Conservation (phyloP, 2,888 invertebrate genomes). For the Agriotes lineatus region DNA sequence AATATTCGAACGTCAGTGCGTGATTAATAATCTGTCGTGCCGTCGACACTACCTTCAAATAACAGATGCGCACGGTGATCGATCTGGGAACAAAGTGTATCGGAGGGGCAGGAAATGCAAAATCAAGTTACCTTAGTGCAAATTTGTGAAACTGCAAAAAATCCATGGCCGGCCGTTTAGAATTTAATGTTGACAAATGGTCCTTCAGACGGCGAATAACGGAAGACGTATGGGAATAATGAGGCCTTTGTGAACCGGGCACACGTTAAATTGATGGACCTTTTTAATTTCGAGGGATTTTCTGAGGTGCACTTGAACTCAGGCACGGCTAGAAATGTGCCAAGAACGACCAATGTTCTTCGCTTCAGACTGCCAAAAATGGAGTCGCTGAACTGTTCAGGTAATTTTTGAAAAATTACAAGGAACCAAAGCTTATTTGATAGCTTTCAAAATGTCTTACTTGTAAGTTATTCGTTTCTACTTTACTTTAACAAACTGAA, state of each 20-base stretch:
- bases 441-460: no score
- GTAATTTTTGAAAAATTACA: no score
- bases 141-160: constrained; percentile 47
- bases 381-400: no score
- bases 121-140: constrained; percentile 34
- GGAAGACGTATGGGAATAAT: constrained; percentile 56
- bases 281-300: no score
- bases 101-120: constrained; percentile 24
- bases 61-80: constrained; percentile 39
- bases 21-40: constrained; percentile 43
- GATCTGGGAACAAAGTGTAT: constrained; percentile 34
- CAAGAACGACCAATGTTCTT: no score
- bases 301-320: no score
- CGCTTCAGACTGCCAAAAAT: no score
- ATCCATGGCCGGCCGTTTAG: constrained; percentile 28
- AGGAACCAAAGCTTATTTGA: no score
- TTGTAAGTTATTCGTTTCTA: no score
- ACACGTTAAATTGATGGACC: constrained; percentile 43
- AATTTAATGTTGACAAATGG: constrained; percentile 55
- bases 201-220: constrained; percentile 52
- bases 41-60: constrained; percentile 36
- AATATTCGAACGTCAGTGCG: constrained; percentile 39
- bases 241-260: constrained; percentile 49
- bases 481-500: no score
- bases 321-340: no score